Percentiles rank a stretch among this genome's conserved stretches.
phyloP scores from a whole-genome alignment of 2,113 vertebrate genomes.

The Dunckerocampus dactyliophorus region DNA sequence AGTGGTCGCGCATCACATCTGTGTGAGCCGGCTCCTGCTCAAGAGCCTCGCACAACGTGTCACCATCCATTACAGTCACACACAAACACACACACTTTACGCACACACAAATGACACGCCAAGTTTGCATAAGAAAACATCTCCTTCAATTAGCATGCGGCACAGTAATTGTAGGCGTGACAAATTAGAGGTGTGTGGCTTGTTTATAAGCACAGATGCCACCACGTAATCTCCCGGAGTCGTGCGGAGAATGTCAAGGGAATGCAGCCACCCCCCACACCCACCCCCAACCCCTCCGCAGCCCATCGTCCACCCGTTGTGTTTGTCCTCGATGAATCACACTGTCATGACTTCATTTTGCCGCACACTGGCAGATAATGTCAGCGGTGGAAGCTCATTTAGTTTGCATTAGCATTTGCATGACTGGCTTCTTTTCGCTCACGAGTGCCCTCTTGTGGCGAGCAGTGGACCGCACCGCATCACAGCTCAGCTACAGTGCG shows the following conservation, averaged over 20 bases:
- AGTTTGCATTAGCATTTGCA: constrained; percentile 18
- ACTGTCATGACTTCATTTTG: constrained; percentile 39
- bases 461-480: background rate
- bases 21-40: constrained; percentile 27
- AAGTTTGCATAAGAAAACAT: constrained; percentile 12
- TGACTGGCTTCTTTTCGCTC: constrained; percentile 16
- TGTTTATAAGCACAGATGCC: constrained; percentile 57
- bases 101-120: constrained; percentile 4
- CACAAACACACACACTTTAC: background rate
- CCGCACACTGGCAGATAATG: background rate
- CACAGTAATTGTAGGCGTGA: constrained; percentile 52
- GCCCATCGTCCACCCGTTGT: background rate
- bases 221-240: constrained; percentile 36
- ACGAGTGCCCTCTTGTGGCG: constrained; percentile 7
- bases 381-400: too few species aligned
- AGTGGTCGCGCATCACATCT: constrained; percentile 50
- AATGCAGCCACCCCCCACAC: background rate
- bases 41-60: constrained; percentile 32
- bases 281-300: background rate
- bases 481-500: too few species aligned
- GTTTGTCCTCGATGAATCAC: constrained; percentile 46
- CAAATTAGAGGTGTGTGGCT: constrained; percentile 51
- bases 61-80: constrained; percentile 42
- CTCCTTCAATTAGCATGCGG: constrained; percentile 36
- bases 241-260: constrained; percentile 44